Base-by-base conservation (phyloP, 2,888 invertebrate genomes). In the Pocota personata region DNA sequence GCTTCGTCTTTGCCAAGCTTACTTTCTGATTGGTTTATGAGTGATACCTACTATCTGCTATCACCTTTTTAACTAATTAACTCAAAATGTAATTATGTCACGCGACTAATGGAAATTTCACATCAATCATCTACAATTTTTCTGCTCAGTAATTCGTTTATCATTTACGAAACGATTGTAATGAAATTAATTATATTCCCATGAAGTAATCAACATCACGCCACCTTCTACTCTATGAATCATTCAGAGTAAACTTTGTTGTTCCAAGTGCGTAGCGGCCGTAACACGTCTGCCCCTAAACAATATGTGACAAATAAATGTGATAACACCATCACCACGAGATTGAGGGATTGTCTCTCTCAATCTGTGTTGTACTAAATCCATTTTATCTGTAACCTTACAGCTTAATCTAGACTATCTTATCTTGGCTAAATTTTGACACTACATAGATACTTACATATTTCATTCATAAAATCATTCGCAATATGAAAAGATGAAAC, bases 171-270 rank as follows among this genome's bases (percentile, higher is more conserved):
- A 19, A 10, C 46, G 27, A 46, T 46, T 48, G 10, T 32, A 66
- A 46, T 50, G 19, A 66, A 66, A 50, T 66, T 50, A 52, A 66
- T 66, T 66, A 37, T 66, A 8, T 24, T 37, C 52, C 24, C 14
- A 43, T 43, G 21, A 32, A 66, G 58, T 52, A 73, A 60, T 73
- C 52, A 73, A 73, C 62, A 73, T 73, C 73, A 73, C 62, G 62
- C 73, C 73, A 73, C 27, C 21, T 27, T 62, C 19, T 7, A 30
- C 27, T 27, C 19, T 1, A 55, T 69, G 69, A 69, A 43, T 43
- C 43, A 27, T 14, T 30, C 8, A 27, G 37, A n/a, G 48, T 24
- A 46, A 30, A n/a, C 19, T 66, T 48, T 19, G 14, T 21, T 46
- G 37, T 50, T 21, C 24, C 24, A 48, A 64, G 30, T 64, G 64